Evolutionary conservation across 2,888 invertebrate species (phyloP), one percentile per base, ranked within the genome.

Genomic region (Oxyteleia sp.): DNA sequence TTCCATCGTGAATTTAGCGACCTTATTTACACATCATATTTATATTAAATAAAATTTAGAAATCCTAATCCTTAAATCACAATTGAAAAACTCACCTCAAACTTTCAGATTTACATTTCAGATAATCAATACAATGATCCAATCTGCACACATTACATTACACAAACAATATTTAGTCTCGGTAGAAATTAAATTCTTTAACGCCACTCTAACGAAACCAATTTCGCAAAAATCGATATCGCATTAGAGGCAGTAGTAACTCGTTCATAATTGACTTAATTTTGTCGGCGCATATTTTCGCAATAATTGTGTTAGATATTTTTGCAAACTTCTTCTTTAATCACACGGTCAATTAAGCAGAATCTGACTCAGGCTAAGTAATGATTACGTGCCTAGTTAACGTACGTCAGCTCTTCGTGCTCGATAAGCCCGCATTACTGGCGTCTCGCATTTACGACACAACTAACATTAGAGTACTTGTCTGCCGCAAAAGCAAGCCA

Each of bases 391-490:
- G 78, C 26, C 43, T 53, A 59, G 49, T 59, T 59, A 53, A 51
- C 69, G 69, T 64, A 71, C 47, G 64, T 71, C 79, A 79, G 53
- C 38, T 55, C 53, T 61, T 64, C 63, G 35, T 59, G 82, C 15
- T 68, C 78, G 68, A 82, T 74, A 72, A 74, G 49, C 66, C 51
- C 74, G 59, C 43, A 61, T 80, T 66, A 55, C 51, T 15, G 47
- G 35, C 23, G 59, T 61, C 43, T 13, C 43, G 51, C 43, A 51
- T 53, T 29, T 51, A 69, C 47, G 45, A 69, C 49, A 49, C 45
- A 61, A 51, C 35, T 26, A 20, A 53, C 26, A 59, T 76, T 66
- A 15, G 47, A 53, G 23, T 41, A 41, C 57, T 66, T 63, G 47
- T 55, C 68, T 53, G 32, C 5, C n/a, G 63, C 71, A 49, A 47